Percentiles rank a stretch among this genome's conserved stretches.
Conservation (phyloP, 2,888 invertebrate species). For the Campoplex capitator region DNA sequence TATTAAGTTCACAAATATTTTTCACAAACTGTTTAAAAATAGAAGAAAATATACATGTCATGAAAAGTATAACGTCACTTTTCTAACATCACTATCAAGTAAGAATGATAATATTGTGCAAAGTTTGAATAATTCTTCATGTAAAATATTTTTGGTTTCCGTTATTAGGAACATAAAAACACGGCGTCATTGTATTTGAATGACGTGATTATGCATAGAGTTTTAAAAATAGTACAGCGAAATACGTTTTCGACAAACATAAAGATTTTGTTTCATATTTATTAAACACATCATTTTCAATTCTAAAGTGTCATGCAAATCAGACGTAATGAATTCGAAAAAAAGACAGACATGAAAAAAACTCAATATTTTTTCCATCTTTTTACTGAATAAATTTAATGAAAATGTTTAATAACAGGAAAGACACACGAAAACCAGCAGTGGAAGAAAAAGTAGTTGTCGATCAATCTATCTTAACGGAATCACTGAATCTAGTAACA, state of each 20-base stretch:
- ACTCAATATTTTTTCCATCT: too few relatives aligned
- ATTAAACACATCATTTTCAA: neutral
- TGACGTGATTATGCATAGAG: neutral
- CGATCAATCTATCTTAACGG: constrained; percentile 73
- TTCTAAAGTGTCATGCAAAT: too few relatives aligned
- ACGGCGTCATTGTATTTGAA: neutral
- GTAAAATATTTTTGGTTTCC: neutral
- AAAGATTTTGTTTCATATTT: neutral
- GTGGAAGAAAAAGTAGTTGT: constrained; percentile 70
- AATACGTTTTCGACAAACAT: neutral
- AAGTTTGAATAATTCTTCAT: neutral
- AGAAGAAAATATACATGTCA: too few relatives aligned
- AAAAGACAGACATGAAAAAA: neutral
- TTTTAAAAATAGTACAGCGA: neutral
- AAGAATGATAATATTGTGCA: neutral
- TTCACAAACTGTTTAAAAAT: too few relatives aligned
- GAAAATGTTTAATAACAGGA: constrained; percentile 50
- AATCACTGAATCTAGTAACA: constrained; percentile 66
- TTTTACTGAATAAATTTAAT: neutral
- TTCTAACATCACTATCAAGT: too few relatives aligned
- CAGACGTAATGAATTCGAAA: neutral
- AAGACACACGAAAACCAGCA: constrained; percentile 68
- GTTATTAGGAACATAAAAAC: neutral
- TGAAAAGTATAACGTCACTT: too few relatives aligned
- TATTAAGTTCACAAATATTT: neutral